Conservation (phyloP, 2,888 invertebrate genomes). For the Holacanthella duospinosa region DNA sequence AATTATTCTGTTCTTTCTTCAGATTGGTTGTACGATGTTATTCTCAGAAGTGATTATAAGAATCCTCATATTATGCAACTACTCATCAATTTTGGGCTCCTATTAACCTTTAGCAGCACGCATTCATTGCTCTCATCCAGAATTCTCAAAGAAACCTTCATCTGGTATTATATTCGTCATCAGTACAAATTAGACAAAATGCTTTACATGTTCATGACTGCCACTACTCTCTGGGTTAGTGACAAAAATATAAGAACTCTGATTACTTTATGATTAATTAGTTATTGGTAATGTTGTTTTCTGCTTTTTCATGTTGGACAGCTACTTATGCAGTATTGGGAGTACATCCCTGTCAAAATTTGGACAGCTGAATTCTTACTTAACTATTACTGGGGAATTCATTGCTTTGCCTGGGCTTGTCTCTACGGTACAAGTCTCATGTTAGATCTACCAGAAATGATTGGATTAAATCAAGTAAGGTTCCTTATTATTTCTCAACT, state of each 20-base stretch:
- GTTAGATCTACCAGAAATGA: constrained; percentile 28
- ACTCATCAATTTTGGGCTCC: constrained; percentile 5
- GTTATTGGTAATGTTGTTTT: background rate
- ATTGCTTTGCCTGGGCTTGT: constrained; percentile 19
- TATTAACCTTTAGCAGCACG: background rate
- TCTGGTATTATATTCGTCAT: constrained; percentile 20
- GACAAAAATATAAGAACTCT: too few relatives aligned
- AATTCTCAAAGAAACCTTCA: background rate
- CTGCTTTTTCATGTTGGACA: too few relatives aligned
- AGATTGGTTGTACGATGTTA: constrained; percentile 12
- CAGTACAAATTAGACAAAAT: background rate
- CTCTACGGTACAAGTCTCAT: constrained; percentile 28
- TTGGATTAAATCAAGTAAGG: constrained; percentile 28
- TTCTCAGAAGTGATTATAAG: background rate
- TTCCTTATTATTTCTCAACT: too few relatives aligned
- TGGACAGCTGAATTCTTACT: constrained; percentile 15
- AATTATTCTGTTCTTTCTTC: too few relatives aligned
- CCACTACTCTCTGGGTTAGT: background rate
- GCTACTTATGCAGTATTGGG: constrained; percentile 16
- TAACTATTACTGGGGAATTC: constrained; percentile 8
- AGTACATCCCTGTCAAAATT: constrained; percentile 10
- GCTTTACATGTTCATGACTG: background rate
- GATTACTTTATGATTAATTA: too few relatives aligned
- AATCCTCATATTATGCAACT: background rate
- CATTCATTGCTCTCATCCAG: background rate